These are phyloP conservation scores for Sorex araneus DNA, from an alignment of 2,113 vertebrate species.

Conservation along the genomic window DNA sequence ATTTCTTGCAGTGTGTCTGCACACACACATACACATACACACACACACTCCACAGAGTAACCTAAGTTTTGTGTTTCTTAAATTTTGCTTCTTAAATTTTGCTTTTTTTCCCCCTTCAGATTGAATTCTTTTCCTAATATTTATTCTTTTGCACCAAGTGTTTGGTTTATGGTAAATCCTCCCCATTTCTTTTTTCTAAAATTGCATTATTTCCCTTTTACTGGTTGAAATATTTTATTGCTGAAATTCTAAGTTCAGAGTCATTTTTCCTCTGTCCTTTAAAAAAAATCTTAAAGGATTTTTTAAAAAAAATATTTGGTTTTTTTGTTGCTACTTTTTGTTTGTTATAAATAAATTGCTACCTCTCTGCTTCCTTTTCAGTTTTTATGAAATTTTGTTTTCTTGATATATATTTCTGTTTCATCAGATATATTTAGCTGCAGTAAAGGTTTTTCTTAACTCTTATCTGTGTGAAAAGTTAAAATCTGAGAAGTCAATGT, in stretches of 20 bases:
- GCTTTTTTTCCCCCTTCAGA: too few relatives aligned
- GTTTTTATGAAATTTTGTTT: neutral
- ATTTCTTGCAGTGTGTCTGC: too few relatives aligned
- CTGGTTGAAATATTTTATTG: neutral
- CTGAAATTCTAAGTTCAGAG: neutral
- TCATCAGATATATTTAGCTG: neutral
- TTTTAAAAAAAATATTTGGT: neutral
- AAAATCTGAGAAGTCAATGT: neutral
- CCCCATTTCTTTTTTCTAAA: neutral
- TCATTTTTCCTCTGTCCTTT: conserved; percentile 1
- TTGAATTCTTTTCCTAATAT: neutral
- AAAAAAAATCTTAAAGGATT: neutral
- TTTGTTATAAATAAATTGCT: neutral
- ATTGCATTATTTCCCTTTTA: neutral
- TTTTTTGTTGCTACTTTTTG: neutral
- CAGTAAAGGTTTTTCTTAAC: neutral
- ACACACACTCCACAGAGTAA: too few relatives aligned
- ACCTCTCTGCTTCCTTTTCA: neutral
- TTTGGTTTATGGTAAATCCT: neutral
- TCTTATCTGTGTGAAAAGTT: neutral
- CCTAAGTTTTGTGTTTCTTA: neutral
- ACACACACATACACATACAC: too few relatives aligned
- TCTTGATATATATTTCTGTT: neutral
- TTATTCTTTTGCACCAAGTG: neutral
- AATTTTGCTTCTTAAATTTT: neutral